phyloP scores from a whole-genome alignment of 2,888 invertebrate genomes.

The Choreutis nemorana region DNA sequence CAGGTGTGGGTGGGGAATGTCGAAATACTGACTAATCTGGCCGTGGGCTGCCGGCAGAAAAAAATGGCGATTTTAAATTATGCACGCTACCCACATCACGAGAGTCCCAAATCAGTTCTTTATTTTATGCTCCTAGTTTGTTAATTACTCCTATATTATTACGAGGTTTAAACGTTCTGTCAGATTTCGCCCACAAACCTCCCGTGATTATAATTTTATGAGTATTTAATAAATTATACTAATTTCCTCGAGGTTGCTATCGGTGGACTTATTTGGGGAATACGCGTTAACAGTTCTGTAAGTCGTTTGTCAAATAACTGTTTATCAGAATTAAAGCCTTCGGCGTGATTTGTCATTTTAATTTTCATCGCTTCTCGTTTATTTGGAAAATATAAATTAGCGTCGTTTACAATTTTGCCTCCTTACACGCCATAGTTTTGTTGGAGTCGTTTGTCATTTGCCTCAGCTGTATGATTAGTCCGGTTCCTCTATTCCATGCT shows the following conservation, averaged over 20 bases:
- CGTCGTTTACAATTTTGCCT: not conserved
- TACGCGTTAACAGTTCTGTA: constrained; percentile 28
- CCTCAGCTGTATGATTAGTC: too few relatives aligned
- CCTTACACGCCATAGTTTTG: too few relatives aligned
- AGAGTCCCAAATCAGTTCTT: constrained; percentile 35
- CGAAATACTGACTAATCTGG: constrained; percentile 62
- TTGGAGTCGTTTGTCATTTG: too few relatives aligned
- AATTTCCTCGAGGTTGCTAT: constrained; percentile 8
- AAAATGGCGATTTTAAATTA: constrained; percentile 65
- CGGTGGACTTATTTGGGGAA: constrained; percentile 18
- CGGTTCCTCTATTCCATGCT: too few relatives aligned
- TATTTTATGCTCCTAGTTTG: constrained; percentile 44
- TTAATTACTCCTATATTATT: constrained; percentile 52
- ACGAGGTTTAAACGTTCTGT: constrained; percentile 17
- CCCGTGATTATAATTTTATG: constrained; percentile 14
- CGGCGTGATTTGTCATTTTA: not conserved
- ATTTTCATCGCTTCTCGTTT: not conserved
- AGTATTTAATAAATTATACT: constrained; percentile 17
- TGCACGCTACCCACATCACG: constrained; percentile 53
- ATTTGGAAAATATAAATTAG: not conserved
- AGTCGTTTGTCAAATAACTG: constrained; percentile 24
- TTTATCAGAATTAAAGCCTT: constrained; percentile 9
- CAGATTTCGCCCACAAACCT: constrained; percentile 29
- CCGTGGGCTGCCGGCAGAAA: constrained; percentile 51
- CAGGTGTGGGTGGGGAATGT: constrained; percentile 51